Conservation (phyloP, 2,797 vertebrate species). For the Chelon auratus region DNA sequence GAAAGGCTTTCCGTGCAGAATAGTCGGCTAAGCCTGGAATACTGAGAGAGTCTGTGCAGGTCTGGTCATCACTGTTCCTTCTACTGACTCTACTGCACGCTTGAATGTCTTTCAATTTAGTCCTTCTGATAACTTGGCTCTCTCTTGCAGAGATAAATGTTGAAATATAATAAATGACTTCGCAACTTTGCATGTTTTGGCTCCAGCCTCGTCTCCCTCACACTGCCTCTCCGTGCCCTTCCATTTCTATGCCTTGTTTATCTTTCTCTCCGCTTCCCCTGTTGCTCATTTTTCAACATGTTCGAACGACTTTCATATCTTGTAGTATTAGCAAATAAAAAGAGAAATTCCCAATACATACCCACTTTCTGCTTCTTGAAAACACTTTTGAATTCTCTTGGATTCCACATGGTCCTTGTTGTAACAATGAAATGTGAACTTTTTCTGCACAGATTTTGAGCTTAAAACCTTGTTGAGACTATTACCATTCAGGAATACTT, state of each 20-base stretch:
- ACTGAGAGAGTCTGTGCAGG: constrained; percentile 44
- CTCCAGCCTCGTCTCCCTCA: constrained; percentile 36
- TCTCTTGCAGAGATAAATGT: constrained; percentile 70
- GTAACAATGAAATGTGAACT: constrained; percentile 14
- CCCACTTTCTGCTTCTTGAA: constrained; percentile 13
- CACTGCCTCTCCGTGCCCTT: constrained; percentile 21
- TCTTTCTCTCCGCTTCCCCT: constrained; percentile 54
- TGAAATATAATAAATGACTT: constrained; percentile 77
- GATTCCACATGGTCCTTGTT: constrained; percentile 1
- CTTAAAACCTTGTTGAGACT: constrained; percentile 8
- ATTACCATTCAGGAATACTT: constrained; percentile 1
- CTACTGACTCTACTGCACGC: constrained; percentile 69
- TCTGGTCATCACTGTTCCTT: constrained; percentile 64
- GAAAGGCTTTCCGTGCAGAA: constrained; percentile 44
- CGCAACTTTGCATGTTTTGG: constrained; percentile 61
- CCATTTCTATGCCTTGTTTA: constrained; percentile 60
- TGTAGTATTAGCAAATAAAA: constrained; percentile 53
- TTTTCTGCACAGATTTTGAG: background rate
- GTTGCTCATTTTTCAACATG: constrained; percentile 57
- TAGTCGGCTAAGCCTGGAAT: constrained; percentile 52
- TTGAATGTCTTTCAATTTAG: constrained; percentile 81
- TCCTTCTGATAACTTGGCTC: constrained; percentile 70
- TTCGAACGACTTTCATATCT: constrained; percentile 62
- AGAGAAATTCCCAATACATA: constrained; percentile 20
- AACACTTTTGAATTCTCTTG: constrained; percentile 30